Percentiles rank a stretch among this genome's conserved stretches.
Conservation (phyloP, 2,888 invertebrate genomes). For the Euplagia quadripunctaria region DNA sequence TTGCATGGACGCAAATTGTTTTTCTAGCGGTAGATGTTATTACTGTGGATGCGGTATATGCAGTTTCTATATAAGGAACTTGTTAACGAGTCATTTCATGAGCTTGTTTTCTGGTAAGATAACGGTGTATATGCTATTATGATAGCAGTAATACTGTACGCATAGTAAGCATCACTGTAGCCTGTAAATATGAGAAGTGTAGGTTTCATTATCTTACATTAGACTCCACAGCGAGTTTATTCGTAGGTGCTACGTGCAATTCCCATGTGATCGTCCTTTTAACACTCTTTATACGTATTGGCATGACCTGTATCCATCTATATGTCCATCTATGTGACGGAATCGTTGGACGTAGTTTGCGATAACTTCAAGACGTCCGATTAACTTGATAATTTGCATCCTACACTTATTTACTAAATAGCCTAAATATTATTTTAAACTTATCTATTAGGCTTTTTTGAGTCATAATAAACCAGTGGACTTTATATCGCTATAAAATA, state of each 20-base stretch:
- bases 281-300: not conserved
- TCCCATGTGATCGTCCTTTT: not conserved
- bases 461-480: not conserved
- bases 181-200: not conserved
- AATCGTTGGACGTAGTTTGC: not conserved
- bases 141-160: not conserved
- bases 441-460: no score
- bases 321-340: not conserved
- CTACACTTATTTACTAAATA: no score
- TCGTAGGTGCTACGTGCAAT: not conserved
- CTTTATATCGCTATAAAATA: not conserved
- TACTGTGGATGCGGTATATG: conserved; percentile 47
- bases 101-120: not conserved
- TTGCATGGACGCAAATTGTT: conserved; percentile 77
- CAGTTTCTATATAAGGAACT: conserved; percentile 29
- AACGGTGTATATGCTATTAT: conserved; percentile 3
- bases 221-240: not conserved
- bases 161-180: not conserved
- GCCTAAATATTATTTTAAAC: no score
- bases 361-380: no score
- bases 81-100: not conserved
- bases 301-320: not conserved
- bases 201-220: not conserved
- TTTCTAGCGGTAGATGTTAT: conserved; percentile 59
- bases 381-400: no score